Evolutionary conservation across 23 tunicate species (phyloP).

Genomic region (Oikopleura dioica): DNA sequence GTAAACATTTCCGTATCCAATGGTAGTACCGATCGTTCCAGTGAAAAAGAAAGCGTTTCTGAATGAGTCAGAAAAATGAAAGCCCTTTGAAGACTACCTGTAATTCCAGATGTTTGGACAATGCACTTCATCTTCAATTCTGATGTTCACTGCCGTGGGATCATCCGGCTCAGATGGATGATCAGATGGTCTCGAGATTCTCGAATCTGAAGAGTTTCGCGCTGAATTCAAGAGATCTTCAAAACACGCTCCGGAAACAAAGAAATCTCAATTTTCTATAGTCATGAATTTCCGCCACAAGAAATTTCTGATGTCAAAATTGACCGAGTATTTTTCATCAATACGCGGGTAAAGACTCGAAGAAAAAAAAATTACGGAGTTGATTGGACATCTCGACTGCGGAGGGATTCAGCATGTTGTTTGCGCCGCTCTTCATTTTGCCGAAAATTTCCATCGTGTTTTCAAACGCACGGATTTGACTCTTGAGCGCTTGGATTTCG

Average conservation of each 20-base stretch:
- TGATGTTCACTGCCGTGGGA: neutral
- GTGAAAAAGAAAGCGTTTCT: conserved; percentile 9
- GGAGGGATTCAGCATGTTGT: neutral
- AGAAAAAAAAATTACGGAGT: too few relatives aligned
- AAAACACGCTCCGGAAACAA: too few relatives aligned
- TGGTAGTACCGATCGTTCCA: conserved; percentile 4
- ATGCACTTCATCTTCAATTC: neutral
- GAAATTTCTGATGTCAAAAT: too few relatives aligned
- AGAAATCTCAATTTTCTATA: too few relatives aligned
- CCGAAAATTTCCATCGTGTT: neutral
- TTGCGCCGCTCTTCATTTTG: neutral
- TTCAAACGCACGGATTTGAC: neutral
- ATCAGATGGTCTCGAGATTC: neutral
- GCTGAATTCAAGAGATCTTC: too few relatives aligned
- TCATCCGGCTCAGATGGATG: neutral
- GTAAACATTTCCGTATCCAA: conserved; percentile 9
- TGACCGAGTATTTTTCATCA: too few relatives aligned
- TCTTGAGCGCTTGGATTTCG: neutral
- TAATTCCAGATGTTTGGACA: conserved; percentile 13
- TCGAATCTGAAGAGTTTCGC: too few relatives aligned
- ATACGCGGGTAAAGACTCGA: too few relatives aligned
- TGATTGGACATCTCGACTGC: neutral
- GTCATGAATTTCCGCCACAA: too few relatives aligned
- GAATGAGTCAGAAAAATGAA: too few relatives aligned
- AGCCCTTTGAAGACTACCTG: too few relatives aligned